These are phyloP conservation scores for Hippocampus comes DNA, from an alignment of 2,113 vertebrate species.

Conservation along the genomic window DNA sequence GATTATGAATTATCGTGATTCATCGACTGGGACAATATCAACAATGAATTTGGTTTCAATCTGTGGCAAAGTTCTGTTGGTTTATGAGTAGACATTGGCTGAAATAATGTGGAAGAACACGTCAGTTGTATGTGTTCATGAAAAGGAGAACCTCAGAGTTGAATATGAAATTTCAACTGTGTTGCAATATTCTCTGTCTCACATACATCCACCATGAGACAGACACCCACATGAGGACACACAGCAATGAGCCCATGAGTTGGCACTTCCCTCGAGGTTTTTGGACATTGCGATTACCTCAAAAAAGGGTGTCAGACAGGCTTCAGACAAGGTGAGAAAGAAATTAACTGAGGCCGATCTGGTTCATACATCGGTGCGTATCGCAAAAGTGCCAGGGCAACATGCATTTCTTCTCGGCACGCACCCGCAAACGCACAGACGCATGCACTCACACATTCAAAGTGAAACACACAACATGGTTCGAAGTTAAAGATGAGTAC, in stretches of 20 bases:
- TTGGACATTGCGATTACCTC: constrained; percentile 24
- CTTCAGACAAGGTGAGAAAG: neutral
- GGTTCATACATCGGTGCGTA: neutral
- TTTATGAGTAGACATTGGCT: constrained; percentile 9
- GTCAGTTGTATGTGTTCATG: constrained; percentile 21
- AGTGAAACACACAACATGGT: neutral
- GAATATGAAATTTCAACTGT: constrained; percentile 59
- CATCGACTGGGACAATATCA: neutral
- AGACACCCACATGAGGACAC: constrained; percentile 40
- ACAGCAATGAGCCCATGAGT: constrained; percentile 22
- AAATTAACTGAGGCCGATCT: neutral
- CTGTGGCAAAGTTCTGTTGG: constrained; percentile 1
- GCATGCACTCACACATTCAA: neutral
- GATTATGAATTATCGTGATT: neutral
- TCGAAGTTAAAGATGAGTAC: constrained; percentile 24
- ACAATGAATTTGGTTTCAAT: neutral
- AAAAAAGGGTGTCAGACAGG: neutral
- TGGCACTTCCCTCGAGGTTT: constrained; percentile 22
- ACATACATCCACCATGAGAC: constrained; percentile 41
- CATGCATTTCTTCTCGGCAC: neutral
- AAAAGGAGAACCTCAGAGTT: constrained; percentile 26
- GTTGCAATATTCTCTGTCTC: constrained; percentile 48
- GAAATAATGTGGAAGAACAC: constrained; percentile 37
- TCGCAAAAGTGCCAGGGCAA: neutral
- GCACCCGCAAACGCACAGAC: neutral